A percentile compares a stretch with the other conserved stretches of the same genome.
Conservation (phyloP, 2,888 invertebrate genomes). For the Helleia helle region DNA sequence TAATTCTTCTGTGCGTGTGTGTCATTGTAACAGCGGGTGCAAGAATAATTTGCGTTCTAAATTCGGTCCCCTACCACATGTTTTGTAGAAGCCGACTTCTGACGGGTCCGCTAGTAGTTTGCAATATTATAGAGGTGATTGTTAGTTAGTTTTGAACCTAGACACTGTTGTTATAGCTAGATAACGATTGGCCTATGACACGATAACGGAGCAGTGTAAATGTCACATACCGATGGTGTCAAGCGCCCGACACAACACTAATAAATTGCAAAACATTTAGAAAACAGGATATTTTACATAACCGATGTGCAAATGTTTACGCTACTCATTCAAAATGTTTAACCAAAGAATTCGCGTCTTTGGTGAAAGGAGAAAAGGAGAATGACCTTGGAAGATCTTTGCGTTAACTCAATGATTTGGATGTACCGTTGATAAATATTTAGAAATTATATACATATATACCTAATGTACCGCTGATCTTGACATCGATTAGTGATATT, state of each 20-base stretch:
- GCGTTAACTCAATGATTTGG: too few relatives aligned
- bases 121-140: neutral
- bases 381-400: constrained; percentile 27
- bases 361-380: constrained; percentile 22
- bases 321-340: constrained; percentile 8
- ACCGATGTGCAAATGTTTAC: constrained; percentile 29
- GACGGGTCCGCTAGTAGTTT: too few relatives aligned
- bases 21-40: too few relatives aligned
- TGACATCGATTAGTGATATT: too few relatives aligned
- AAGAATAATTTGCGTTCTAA: too few relatives aligned
- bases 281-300: constrained; percentile 51
- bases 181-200: constrained; percentile 11
- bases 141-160: neutral
- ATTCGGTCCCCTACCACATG: too few relatives aligned
- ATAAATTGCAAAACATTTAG: constrained; percentile 56
- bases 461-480: too few relatives aligned
- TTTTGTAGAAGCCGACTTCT: too few relatives aligned
- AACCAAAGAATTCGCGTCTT: neutral
- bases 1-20: too few relatives aligned
- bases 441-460: too few relatives aligned
- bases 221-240: constrained; percentile 66
- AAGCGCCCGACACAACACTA: constrained; percentile 49
- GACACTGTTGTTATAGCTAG: neutral
- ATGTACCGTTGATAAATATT: too few relatives aligned
- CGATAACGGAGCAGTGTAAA: constrained; percentile 47